A percentile compares a stretch with the other conserved stretches of the same genome.
Evolutionary conservation across 2,888 invertebrate genomes (phyloP).

Genomic region (Spisula subtruncata): DNA sequence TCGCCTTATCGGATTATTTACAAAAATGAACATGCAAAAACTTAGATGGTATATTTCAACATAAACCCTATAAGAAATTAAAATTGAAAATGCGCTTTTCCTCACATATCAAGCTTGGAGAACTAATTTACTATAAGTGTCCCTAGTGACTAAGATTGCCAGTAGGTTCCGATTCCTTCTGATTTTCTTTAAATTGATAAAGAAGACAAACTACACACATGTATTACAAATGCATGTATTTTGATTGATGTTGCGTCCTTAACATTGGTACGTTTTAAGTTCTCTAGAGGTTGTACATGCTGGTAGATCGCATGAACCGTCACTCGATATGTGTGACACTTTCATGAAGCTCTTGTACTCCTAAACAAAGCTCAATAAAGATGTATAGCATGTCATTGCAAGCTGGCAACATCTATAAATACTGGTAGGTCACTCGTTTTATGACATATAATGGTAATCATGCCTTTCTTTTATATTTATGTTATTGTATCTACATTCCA

Average conservation of each 20-base stretch:
- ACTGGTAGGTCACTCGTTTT: too few species aligned
- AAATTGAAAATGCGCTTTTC: slow-evolving; percentile 22
- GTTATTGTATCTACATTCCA: too few species aligned
- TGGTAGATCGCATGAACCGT: not conserved
- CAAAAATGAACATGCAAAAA: not conserved
- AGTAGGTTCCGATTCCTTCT: not conserved
- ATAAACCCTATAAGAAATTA: not conserved
- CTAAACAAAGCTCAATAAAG: slow-evolving; percentile 9
- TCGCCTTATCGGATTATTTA: slow-evolving; percentile 7
- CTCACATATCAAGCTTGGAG: not conserved
- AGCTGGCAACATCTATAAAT: too few species aligned
- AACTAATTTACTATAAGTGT: slow-evolving; percentile 6
- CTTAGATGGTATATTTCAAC: not conserved
- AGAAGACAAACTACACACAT: not conserved
- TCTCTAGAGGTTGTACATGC: not conserved
- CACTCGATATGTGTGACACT: not conserved
- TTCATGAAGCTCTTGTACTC: not conserved
- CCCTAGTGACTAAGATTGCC: not conserved
- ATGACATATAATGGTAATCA: too few species aligned
- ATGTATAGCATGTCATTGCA: not conserved
- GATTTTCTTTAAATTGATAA: slow-evolving; percentile 5
- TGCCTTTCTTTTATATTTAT: too few species aligned
- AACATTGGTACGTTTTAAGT: not conserved
- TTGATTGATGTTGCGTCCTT: not conserved
- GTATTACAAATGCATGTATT: slow-evolving; percentile 4